A percentile compares a stretch with the other conserved stretches of the same genome.
Conservation (phyloP, 2,888 invertebrate genomes). For the Corythucha ciliata region DNA sequence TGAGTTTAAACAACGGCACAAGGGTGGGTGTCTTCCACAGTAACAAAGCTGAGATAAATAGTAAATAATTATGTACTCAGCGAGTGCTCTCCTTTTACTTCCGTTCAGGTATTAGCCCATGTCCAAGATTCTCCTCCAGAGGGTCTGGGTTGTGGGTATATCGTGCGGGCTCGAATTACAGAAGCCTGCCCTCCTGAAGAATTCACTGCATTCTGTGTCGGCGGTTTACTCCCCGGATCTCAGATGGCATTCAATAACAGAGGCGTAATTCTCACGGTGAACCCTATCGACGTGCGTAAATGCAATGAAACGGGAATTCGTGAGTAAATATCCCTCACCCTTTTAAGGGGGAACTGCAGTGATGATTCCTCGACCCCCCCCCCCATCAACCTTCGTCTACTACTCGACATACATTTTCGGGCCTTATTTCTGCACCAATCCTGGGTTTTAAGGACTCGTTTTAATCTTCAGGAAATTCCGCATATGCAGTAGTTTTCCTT, state of each 20-base stretch:
- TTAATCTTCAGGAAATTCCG: too few relatives aligned
- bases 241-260: slow-evolving; percentile 81
- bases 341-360: too few relatives aligned
- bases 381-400: too few relatives aligned
- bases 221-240: slow-evolving; percentile 78
- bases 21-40: slow-evolving; percentile 2
- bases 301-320: slow-evolving; percentile 16
- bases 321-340: too few relatives aligned
- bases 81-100: background rate
- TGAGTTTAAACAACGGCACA: background rate
- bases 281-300: slow-evolving; percentile 50
- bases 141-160: slow-evolving; percentile 70
- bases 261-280: slow-evolving; percentile 72
- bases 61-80: background rate
- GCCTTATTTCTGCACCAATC: too few relatives aligned
- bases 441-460: too few relatives aligned
- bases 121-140: slow-evolving; percentile 73
- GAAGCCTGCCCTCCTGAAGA: slow-evolving; percentile 54
- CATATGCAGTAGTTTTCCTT: too few relatives aligned
- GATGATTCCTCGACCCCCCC: too few relatives aligned
- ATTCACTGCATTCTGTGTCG: slow-evolving; percentile 75
- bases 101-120: slow-evolving; percentile 61
- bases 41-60: too few relatives aligned
- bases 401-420: too few relatives aligned
- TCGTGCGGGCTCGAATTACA: slow-evolving; percentile 68